Evolutionary conservation across 2,797 vertebrate genomes (phyloP), one percentile per base, ranked within the genome.

Genomic region (Acipenser transmontanus): DNA sequence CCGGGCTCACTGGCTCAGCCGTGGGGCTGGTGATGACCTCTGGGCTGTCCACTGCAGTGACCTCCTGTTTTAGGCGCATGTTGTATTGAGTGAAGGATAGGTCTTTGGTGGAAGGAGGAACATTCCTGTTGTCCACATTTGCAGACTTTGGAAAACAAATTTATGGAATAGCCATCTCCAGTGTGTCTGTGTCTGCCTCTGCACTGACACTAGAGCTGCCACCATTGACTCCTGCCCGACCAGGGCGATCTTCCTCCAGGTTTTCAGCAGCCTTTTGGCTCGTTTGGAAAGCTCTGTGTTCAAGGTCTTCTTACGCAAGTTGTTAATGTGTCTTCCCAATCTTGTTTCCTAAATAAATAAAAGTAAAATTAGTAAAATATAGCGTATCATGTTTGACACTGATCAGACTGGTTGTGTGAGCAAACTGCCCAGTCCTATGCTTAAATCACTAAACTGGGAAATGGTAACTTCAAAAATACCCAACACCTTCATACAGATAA

Each of bases 251-350:
- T 62, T 34, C n/a, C 8, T 12, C 61, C 61, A 62, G 61, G 11
- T 62, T 34, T 49, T 47, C n/a, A 62, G 11, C 10, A 62, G 61
- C 14, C 20, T 62, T 17, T 62, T 62, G 12, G 61, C 61, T 62
- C 61, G 5, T 62, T 34, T 62, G 7, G 61, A 47, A n/a, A 62
- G 61, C 4, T 62, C 61, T 62, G 13, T 11, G 10, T 62, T 62
- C n/a, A 47, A 11, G 61, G 61, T 62, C n/a, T 62, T 62, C 61
- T 62, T 62, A 8, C 61, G n/a, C 34, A 62, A 47, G 49, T 34
- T 49, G 61, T 62, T 62, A 17, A 62, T 34, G 61, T 47, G 17
- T 62, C 20, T 62, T 47, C 61, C 61, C 9, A 62, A n/a, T 6
- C 61, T 8, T 7, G 61, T 62, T 34, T 62, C 61, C 61, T 62